phyloP scores from a whole-genome alignment of 2,888 invertebrate genomes.

The Macaria liturata region DNA sequence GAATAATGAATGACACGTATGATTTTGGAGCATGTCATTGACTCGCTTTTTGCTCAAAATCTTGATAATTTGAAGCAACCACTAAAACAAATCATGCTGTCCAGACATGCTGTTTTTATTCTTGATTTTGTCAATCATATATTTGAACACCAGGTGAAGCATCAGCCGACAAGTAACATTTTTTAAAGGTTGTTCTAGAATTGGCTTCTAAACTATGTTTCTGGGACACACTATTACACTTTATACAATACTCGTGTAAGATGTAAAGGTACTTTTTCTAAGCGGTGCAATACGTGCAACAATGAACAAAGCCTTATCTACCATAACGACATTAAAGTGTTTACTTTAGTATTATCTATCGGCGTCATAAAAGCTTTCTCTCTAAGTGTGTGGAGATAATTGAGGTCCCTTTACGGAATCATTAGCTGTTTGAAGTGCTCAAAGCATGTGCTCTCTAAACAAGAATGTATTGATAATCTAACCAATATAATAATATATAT shows the following conservation, averaged over 20 bases:
- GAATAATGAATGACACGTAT: too few species aligned
- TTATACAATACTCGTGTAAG: too few species aligned
- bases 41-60: conserved; percentile 5
- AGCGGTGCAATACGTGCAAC: too few species aligned
- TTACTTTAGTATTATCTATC: background rate
- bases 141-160: too few species aligned
- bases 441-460: background rate
- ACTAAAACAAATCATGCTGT: background rate
- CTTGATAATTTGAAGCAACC: background rate
- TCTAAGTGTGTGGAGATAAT: background rate
- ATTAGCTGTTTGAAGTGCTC: background rate
- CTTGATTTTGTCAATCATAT: too few species aligned
- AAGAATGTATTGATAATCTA: conserved; percentile 7
- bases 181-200: too few species aligned
- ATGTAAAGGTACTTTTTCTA: too few species aligned
- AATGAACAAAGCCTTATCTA: too few species aligned
- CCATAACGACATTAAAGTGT: background rate
- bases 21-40: conserved; percentile 8
- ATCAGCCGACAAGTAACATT: too few species aligned
- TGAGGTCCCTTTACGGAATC: background rate
- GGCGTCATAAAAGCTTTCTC: conserved; percentile 1
- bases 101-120: background rate
- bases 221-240: too few species aligned
- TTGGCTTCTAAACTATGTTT: too few species aligned
- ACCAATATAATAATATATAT: too few species aligned